These are phyloP conservation scores for Limosa lapponica DNA, from an alignment of 2,797 vertebrate genomes.

Conservation along the genomic window DNA sequence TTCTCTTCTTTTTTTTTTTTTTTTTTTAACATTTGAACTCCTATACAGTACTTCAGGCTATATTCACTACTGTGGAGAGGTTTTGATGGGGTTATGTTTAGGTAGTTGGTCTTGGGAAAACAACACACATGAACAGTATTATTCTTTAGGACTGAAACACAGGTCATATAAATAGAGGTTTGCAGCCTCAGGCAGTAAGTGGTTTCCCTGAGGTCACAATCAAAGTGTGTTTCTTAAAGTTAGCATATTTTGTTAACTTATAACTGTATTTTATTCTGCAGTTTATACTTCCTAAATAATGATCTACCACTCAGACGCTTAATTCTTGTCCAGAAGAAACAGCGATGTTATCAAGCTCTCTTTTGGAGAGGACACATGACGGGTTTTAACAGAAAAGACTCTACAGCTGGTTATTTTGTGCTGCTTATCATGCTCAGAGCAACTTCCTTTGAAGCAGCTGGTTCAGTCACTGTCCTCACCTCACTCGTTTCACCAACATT, in stretches of 20 bases:
- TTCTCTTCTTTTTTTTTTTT: not conserved
- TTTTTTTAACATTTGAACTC: not conserved
- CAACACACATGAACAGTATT: not conserved
- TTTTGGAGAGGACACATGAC: not conserved
- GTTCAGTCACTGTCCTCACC: not conserved
- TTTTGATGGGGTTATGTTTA: not conserved
- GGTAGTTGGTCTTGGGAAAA: not conserved
- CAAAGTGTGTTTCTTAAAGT: not conserved
- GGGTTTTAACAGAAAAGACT: not conserved
- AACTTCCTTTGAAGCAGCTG: not conserved
- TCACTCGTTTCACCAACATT: not conserved
- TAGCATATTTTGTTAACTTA: not conserved
- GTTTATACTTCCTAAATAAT: not conserved
- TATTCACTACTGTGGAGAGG: not conserved
- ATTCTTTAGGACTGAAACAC: not conserved
- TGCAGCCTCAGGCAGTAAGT: not conserved
- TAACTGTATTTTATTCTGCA: not conserved
- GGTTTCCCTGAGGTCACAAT: not conserved
- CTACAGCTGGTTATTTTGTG: not conserved
- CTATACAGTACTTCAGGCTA: accelerated
- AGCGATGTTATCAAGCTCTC: not conserved
- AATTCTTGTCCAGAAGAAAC: not conserved
- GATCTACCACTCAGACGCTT: not conserved
- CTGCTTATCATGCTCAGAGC: not conserved
- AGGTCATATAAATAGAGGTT: not conserved